Base-by-base conservation (phyloP, 2,113 vertebrate species). In the Myrmecophaga tridactyla region DNA sequence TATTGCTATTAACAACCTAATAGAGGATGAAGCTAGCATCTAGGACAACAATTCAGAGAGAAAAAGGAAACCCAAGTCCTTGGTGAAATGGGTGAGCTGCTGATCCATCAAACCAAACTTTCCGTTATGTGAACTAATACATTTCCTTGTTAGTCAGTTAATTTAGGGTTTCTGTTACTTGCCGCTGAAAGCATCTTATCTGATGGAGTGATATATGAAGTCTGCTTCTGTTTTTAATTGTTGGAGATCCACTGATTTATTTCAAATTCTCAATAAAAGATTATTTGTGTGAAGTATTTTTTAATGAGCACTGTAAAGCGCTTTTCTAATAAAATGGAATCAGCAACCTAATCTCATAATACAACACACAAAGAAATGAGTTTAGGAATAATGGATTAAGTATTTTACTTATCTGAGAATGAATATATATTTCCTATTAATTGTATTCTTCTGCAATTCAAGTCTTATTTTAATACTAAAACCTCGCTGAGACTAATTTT, bases 291-390 rank as follows among this genome's bases (percentile, higher is more conserved):
- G 94, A 97, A n/a, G 60, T 95, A 96, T 93, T 97, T 62, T 95
- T 95, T 91, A 96, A 90, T 0, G 27, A 92, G 39, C 93, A 48
- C 86, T 94, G 67, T 90, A 94, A 97, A 97, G 78, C 53, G 94
- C 73, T 96, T 96, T 96, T 94, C 56, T 94, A 96, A 97, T 96
- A 93, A 94, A 95, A 97, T 92, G 88, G 88, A 95, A 97, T 96
- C 75, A 89, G 82, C 48, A 94, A 53, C 34, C 81, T 96, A 97
- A 96, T 96, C 92, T 95, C 81, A 86, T 95, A 94, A 96, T 76
- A 95, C 90, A 96, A 95, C 80, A 95, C 46, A 84, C 39, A 94
- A 82, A 94, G 90, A 95, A 76, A 60, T 88, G 58, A 96, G 81
- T 36, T 94, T 96, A 95, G 82, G 63, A 96, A 90, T 94, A 97